These are phyloP conservation scores for Chrysoperla carnea DNA, from an alignment of 1,140 invertebrate genomes.

Conservation along the genomic window DNA sequence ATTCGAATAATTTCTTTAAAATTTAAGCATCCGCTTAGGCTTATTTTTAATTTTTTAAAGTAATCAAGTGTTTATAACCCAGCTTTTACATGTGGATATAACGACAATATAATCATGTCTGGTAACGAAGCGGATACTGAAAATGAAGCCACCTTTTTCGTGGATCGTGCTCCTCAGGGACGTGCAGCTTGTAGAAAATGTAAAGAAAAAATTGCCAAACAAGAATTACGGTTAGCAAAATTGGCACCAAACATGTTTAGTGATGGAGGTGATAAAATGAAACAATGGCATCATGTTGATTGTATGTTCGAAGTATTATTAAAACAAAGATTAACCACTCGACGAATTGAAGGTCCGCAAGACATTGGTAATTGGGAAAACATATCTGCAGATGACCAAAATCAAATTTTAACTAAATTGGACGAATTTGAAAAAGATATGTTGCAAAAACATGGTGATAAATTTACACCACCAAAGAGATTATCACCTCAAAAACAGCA, in stretches of 20 bases:
- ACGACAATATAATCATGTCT: conserved; percentile 14
- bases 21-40: no score
- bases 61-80: no score
- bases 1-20: no score
- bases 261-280: conserved; percentile 66
- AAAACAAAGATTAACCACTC: conserved; percentile 61
- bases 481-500: neutral
- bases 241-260: conserved; percentile 59
- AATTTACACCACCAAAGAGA: conserved; percentile 18
- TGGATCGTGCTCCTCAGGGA: conserved; percentile 62
- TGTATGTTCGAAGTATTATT: conserved; percentile 68
- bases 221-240: conserved; percentile 53
- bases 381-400: conserved; percentile 46
- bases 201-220: conserved; percentile 59
- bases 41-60: no score
- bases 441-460: conserved; percentile 26
- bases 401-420: conserved; percentile 38
- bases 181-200: conserved; percentile 76
- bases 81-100: no score
- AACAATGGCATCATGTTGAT: conserved; percentile 52
- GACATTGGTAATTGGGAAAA: conserved; percentile 63
- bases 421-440: conserved; percentile 34
- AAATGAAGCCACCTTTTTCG: conserved; percentile 37
- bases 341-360: conserved; percentile 58
- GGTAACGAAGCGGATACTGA: conserved; percentile 18